These are phyloP conservation scores for Hirundo rustica DNA, from an alignment of 2,797 vertebrate genomes.

Conservation along the genomic window DNA sequence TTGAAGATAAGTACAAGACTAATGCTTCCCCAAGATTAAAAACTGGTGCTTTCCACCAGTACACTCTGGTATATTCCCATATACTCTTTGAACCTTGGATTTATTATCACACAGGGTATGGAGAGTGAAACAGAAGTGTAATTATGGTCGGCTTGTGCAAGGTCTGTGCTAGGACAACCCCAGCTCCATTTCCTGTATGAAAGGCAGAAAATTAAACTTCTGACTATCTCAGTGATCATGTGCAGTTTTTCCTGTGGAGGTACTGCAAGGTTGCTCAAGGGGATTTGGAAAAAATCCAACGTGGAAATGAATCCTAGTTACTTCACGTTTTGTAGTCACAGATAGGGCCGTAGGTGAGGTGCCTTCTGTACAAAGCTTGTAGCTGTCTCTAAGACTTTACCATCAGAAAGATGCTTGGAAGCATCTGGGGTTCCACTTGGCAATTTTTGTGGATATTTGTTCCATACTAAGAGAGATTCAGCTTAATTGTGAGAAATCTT, in stretches of 20 bases:
- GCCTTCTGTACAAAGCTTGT: not conserved
- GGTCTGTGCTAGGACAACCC: not conserved
- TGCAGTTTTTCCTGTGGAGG: not conserved
- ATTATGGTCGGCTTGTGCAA: not conserved
- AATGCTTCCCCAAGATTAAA: not conserved
- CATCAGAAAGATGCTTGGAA: not conserved
- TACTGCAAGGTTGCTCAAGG: fast-evolving
- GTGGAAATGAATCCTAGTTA: not conserved
- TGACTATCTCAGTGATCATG: not conserved
- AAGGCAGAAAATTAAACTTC: not conserved
- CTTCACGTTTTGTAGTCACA: not conserved
- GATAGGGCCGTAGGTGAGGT: not conserved
- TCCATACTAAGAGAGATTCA: not conserved
- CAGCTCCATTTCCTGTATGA: not conserved
- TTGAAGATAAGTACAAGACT: not conserved
- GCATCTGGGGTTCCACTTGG: not conserved
- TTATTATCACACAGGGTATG: not conserved
- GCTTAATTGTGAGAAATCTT: not conserved
- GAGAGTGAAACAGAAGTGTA: not conserved
- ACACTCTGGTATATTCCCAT: not conserved
- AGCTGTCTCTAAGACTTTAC: not conserved
- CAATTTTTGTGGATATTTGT: not conserved
- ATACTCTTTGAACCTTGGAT: not conserved
- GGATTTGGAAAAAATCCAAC: not conserved
- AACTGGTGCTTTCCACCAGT: not conserved